Evolutionary conservation across 2,113 vertebrate species (phyloP).

Genomic region (Prunella fulvescens): DNA sequence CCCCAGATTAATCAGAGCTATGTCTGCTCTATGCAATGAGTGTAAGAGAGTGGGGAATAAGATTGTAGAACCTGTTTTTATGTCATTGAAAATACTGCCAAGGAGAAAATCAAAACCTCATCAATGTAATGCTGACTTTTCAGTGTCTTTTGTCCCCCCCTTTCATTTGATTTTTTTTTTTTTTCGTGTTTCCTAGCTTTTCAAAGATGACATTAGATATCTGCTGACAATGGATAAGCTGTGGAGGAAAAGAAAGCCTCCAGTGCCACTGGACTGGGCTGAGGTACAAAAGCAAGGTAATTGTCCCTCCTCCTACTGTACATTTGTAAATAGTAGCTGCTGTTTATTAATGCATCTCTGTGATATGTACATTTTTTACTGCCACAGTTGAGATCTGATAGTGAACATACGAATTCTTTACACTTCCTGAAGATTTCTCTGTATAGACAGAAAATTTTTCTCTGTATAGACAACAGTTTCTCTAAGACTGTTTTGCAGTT

Average conservation of each 20-base stretch:
- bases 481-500: background rate
- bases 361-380: background rate
- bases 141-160: background rate
- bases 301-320: background rate
- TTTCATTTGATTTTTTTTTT: background rate
- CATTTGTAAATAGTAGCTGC: background rate
- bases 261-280: slow-evolving; percentile 90
- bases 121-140: background rate
- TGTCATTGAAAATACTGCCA: background rate
- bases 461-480: background rate
- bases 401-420: background rate
- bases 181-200: slow-evolving; percentile 77
- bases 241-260: slow-evolving; percentile 97
- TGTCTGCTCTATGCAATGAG: background rate
- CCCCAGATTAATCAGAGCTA: background rate
- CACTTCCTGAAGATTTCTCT: background rate
- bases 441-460: background rate
- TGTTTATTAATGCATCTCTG: background rate
- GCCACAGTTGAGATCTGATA: background rate
- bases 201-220: slow-evolving; percentile 97
- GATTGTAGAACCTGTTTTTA: background rate
- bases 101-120: background rate
- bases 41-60: background rate
- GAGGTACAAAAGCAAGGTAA: slow-evolving; percentile 85
- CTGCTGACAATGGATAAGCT: slow-evolving; percentile 97